phyloP scores from a whole-genome alignment of 2,888 invertebrate species.

The Temnothorax ravouxi region DNA sequence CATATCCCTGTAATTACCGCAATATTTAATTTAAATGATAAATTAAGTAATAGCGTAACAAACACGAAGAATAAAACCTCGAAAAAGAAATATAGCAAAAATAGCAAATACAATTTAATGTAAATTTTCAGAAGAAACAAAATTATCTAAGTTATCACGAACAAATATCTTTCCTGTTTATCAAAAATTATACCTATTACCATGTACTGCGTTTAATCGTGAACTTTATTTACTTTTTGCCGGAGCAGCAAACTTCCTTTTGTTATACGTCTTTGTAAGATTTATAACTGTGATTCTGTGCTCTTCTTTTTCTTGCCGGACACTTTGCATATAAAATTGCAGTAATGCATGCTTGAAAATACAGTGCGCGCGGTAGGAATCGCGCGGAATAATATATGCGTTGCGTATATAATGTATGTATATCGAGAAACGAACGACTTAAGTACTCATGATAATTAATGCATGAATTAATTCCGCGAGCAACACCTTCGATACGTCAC shows the following conservation, averaged over 20 bases:
- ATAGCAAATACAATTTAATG: neutral
- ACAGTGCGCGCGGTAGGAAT: conserved; percentile 22
- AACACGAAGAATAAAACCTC: neutral
- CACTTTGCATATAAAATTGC: conserved; percentile 21
- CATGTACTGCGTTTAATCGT: neutral
- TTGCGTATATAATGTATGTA: conserved; percentile 18
- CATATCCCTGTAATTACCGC: neutral
- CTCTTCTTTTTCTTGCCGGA: neutral
- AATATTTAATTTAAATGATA: conserved; percentile 19
- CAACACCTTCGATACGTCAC: conserved; percentile 48
- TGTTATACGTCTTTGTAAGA: conserved; percentile 25
- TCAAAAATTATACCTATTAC: conserved; percentile 24
- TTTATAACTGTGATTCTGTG: conserved; percentile 32
- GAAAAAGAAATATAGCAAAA: neutral
- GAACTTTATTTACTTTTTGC: conserved; percentile 38
- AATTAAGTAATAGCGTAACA: neutral
- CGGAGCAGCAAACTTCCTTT: neutral
- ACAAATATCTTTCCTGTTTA: conserved; percentile 29
- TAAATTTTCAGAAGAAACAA: neutral
- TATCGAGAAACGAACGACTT: conserved; percentile 19
- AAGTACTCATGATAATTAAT: conserved; percentile 41
- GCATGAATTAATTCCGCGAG: conserved; percentile 37
- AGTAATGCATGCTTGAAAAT: conserved; percentile 34
- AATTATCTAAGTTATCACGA: neutral
- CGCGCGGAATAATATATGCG: conserved; percentile 39